phyloP scores from a whole-genome alignment of 2,113 vertebrate species.

The Odocoileus virginianus region DNA sequence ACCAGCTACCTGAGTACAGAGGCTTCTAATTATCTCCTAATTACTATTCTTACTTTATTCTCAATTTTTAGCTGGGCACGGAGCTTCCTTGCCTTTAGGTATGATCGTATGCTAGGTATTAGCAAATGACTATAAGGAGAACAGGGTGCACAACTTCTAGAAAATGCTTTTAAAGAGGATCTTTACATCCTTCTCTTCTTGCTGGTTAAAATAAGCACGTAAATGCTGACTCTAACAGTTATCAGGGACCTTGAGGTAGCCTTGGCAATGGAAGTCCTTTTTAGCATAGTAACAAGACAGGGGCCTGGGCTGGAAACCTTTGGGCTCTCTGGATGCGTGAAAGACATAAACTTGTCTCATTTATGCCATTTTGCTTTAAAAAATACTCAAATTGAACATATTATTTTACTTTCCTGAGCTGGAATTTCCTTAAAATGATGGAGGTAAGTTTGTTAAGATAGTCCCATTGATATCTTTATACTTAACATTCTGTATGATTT shows the following conservation, averaged over 20 bases:
- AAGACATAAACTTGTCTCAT: background rate
- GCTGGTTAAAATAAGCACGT: background rate
- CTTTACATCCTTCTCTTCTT: background rate
- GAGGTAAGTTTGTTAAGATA: background rate
- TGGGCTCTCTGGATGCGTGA: background rate
- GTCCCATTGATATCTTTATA: background rate
- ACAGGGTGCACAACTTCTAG: background rate
- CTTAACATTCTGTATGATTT: background rate
- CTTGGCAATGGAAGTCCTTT: background rate
- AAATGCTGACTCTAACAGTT: background rate
- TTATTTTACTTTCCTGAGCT: background rate
- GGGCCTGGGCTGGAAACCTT: background rate
- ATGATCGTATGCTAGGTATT: background rate
- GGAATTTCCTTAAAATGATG: background rate
- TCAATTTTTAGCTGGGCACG: background rate
- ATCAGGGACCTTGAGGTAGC: too few species aligned
- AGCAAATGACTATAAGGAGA: background rate
- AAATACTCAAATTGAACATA: background rate
- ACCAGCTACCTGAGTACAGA: background rate
- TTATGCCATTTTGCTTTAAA: background rate
- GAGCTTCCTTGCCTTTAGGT: background rate
- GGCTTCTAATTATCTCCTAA: background rate
- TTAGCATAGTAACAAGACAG: background rate
- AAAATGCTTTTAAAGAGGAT: background rate
- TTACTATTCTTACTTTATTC: background rate